Conservation (phyloP, 2,113 vertebrate species). For the Connochaetes taurinus region DNA sequence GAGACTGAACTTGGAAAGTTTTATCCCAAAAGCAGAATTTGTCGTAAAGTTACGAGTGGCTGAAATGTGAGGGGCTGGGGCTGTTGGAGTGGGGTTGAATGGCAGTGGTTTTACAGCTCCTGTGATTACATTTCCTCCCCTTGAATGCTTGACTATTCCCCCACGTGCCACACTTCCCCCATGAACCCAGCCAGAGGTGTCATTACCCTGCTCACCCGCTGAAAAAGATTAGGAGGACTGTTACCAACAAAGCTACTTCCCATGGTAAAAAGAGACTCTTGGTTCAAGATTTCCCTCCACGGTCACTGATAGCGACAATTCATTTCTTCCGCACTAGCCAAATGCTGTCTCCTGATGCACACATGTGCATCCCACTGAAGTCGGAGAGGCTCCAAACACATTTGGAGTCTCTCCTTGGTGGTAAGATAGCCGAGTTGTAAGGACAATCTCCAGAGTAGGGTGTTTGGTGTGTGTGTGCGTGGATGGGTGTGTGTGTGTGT, state of each 20-base stretch:
- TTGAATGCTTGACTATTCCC: neutral
- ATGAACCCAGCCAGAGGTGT: slow-evolving; percentile 43
- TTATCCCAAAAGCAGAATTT: slow-evolving; percentile 54
- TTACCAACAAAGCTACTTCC: slow-evolving; percentile 59
- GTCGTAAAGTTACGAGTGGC: slow-evolving; percentile 54
- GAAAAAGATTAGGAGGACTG: slow-evolving; percentile 44
- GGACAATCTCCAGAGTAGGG: neutral
- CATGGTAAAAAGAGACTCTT: slow-evolving; percentile 44
- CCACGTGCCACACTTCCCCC: neutral
- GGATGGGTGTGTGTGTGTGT: accelerated
- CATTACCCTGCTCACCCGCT: neutral
- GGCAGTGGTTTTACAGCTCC: slow-evolving; percentile 34
- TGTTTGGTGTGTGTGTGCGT: accelerated
- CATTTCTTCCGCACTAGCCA: slow-evolving; percentile 34
- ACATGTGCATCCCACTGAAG: slow-evolving; percentile 37
- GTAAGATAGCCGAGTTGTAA: neutral
- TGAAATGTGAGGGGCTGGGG: slow-evolving; percentile 45
- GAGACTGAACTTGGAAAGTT: slow-evolving; percentile 60
- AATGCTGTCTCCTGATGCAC: slow-evolving; percentile 40
- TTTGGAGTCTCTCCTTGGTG: slow-evolving; percentile 17
- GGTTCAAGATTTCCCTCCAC: slow-evolving; percentile 47
- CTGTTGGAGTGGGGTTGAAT: neutral
- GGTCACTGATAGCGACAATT: slow-evolving; percentile 58
- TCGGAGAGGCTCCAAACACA: neutral
- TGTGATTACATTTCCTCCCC: slow-evolving; percentile 23